A percentile compares a stretch with the other conserved stretches of the same genome.
phyloP scores from a whole-genome alignment of 2,113 vertebrate genomes.

The Ceyx margarethae region DNA sequence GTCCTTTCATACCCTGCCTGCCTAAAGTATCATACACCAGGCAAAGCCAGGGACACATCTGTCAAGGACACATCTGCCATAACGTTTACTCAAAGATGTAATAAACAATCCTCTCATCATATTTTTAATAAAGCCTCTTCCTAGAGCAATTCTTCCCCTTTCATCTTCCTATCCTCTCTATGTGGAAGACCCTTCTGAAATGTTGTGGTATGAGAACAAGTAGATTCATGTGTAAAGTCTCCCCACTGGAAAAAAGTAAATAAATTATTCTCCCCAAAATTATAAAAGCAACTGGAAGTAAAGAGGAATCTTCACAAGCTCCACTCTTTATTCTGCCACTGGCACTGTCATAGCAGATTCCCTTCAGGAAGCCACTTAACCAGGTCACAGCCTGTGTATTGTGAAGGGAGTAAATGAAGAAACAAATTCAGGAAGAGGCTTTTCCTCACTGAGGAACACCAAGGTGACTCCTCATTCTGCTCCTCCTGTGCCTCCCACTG shows the following conservation, averaged over 20 bases:
- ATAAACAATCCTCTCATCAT: neutral
- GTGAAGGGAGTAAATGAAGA: neutral
- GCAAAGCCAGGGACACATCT: neutral
- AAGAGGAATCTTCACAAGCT: neutral
- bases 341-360: neutral
- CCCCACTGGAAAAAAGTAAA: neutral
- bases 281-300: neutral
- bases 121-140: neutral
- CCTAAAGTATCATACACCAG: neutral
- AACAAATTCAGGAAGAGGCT: neutral
- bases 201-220: neutral
- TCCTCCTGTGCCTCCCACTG: neutral
- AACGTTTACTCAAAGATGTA: neutral
- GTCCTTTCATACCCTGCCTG: neutral
- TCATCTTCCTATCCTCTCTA: neutral
- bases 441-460: neutral
- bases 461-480: neutral
- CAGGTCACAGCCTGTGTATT: fast-evolving
- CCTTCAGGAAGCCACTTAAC: neutral
- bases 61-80: neutral
- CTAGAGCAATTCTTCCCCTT: neutral
- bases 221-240: neutral
- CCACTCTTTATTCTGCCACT: neutral
- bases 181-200: neutral
- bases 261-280: neutral